Percentiles rank a stretch among this genome's conserved stretches.
phyloP scores from a whole-genome alignment of 2,888 invertebrate genomes.

The Parnassius smintheus region DNA sequence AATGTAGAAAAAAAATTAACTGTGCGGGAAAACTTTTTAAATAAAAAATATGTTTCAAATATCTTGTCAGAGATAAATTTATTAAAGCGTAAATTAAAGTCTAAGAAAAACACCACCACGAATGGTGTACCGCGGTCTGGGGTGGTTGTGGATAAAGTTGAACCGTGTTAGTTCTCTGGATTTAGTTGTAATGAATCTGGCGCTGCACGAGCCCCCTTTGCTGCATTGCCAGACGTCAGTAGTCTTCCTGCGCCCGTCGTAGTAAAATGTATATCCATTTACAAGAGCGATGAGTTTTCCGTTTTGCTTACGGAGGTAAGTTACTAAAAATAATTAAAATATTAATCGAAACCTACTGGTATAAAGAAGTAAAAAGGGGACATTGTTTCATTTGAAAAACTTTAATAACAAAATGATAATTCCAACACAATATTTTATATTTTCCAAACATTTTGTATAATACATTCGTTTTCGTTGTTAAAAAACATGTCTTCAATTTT shows the following conservation, averaged over 20 bases:
- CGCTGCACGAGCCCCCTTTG: slow-evolving; percentile 29
- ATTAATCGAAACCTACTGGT: neutral
- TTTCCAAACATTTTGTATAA: neutral
- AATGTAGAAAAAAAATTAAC: no score
- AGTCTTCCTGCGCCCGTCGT: slow-evolving; percentile 33
- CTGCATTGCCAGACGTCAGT: slow-evolving; percentile 38
- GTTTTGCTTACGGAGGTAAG: slow-evolving; percentile 8
- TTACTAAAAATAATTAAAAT: slow-evolving; percentile 7
- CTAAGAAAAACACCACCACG: slow-evolving; percentile 13
- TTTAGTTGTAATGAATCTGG: slow-evolving; percentile 25
- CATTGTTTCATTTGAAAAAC: neutral
- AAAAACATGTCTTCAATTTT: no score
- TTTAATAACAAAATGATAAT: neutral
- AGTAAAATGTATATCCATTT: slow-evolving; percentile 44
- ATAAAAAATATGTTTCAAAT: no score
- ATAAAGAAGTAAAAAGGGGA: no score
- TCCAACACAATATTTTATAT: neutral
- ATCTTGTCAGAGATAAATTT: no score
- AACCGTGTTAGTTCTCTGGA: neutral
- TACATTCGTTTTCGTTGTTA: no score
- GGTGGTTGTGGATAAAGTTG: slow-evolving; percentile 11
- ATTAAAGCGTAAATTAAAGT: neutral
- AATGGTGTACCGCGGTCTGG: slow-evolving; percentile 6
- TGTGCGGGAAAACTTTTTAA: no score
- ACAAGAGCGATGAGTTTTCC: slow-evolving; percentile 41